Conservation (phyloP, 2,888 invertebrate genomes). For the Lochmaea capreae region DNA sequence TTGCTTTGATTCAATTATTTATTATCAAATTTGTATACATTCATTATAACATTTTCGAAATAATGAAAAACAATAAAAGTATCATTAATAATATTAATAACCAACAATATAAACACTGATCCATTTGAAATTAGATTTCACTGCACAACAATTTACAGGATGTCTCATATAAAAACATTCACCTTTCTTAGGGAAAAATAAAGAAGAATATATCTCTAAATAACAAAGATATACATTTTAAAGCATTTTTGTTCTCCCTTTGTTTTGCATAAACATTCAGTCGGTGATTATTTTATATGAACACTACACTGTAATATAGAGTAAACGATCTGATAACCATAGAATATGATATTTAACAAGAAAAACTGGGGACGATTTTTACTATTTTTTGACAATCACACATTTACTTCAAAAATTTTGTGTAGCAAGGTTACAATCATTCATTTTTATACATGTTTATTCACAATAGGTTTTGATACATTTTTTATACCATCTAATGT, state of each 20-base stretch:
- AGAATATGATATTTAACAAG: not conserved
- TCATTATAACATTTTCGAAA: conserved; percentile 44
- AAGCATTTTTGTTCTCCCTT: not conserved
- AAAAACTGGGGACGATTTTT: not conserved
- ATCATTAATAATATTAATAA: conserved; percentile 33
- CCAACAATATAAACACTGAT: conserved; percentile 9
- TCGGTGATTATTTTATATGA: not conserved
- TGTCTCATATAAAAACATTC: not conserved
- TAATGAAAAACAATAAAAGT: conserved; percentile 35
- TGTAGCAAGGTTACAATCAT: too few species aligned
- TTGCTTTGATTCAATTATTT: conserved; percentile 25
- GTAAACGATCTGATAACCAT: not conserved
- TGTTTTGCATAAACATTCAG: too few species aligned
- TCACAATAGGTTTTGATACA: too few species aligned
- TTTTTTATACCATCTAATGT: not conserved
- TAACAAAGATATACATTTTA: too few species aligned
- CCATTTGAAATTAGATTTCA: conserved; percentile 9
- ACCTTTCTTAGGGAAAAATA: not conserved
- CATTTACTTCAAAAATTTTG: too few species aligned
- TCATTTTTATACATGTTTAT: too few species aligned
- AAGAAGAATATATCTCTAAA: too few species aligned
- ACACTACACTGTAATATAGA: not conserved
- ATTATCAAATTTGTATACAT: conserved; percentile 41
- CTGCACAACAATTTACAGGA: not conserved
- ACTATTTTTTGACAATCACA: not conserved